phyloP scores from a whole-genome alignment of 2,797 vertebrate genomes.

The Saxicola maurus region DNA sequence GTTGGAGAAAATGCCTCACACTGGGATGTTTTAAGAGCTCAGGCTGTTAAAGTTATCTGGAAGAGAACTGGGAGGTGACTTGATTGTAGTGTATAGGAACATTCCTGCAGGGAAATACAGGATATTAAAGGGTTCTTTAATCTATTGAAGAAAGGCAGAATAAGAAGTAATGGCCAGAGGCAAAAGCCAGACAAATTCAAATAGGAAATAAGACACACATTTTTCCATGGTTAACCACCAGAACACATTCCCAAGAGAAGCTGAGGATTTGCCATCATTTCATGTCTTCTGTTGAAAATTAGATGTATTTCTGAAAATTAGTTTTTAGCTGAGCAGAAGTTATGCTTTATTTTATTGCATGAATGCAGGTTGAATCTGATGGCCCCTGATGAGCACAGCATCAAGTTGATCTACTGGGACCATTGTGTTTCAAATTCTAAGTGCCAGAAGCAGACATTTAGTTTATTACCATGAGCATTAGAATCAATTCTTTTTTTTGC shows the following conservation, averaged over 20 bases:
- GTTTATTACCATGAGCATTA: background rate
- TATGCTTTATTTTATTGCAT: background rate
- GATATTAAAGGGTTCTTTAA: slow-evolving; percentile 48
- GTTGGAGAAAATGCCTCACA: background rate
- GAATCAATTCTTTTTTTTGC: background rate
- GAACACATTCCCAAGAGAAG: slow-evolving; percentile 18
- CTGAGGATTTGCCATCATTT: background rate
- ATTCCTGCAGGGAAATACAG: slow-evolving; percentile 11
- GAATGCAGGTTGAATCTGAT: background rate
- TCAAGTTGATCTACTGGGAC: background rate
- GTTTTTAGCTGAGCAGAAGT: background rate
- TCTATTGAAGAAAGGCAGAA: slow-evolving; percentile 34
- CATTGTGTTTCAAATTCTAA: background rate
- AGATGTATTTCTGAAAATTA: background rate
- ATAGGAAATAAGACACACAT: background rate
- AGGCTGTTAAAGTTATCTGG: background rate
- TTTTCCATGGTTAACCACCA: slow-evolving; percentile 38
- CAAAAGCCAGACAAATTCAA: slow-evolving; percentile 18
- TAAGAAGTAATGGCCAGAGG: slow-evolving; percentile 19
- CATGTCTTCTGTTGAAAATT: background rate
- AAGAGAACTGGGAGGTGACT: background rate
- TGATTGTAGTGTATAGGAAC: background rate
- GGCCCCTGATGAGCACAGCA: background rate
- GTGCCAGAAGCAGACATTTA: background rate
- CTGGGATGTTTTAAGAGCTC: background rate